These are phyloP conservation scores for Anas platyrhynchos DNA, from an alignment of 2,113 vertebrate genomes.

Conservation along the genomic window DNA sequence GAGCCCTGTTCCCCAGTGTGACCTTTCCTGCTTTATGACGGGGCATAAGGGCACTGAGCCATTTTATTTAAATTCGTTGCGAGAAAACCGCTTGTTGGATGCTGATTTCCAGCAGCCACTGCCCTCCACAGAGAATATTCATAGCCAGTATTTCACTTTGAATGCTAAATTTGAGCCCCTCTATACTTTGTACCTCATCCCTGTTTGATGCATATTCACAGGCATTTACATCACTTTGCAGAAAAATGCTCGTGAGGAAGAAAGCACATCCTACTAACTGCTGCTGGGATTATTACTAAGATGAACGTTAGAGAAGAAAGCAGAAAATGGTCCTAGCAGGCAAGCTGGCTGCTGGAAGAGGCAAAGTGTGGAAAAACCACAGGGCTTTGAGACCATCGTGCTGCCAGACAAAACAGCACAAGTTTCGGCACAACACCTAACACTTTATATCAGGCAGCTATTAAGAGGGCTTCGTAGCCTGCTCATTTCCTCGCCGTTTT, in stretches of 20 bases:
- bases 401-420: neutral
- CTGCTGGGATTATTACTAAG: neutral
- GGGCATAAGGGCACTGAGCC: neutral
- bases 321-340: neutral
- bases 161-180: neutral
- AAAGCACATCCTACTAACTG: neutral
- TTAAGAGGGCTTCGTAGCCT: neutral
- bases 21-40: constrained; percentile 34
- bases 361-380: neutral
- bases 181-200: neutral
- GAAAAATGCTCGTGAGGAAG: neutral
- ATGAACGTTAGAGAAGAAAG: neutral
- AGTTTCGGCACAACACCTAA: neutral
- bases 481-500: neutral
- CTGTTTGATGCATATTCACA: neutral
- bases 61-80: constrained; percentile 29
- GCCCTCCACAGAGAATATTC: constrained; percentile 27
- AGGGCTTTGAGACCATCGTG: neutral
- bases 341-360: neutral
- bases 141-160: neutral
- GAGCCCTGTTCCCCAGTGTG: neutral
- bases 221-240: neutral
- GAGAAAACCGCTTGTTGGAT: constrained; percentile 22
- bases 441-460: neutral
- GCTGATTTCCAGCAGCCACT: constrained; percentile 16